Evolutionary conservation across 2,888 invertebrate genomes (phyloP), one percentile per base, ranked within the genome.

Genomic region (Rhingia campestris): DNA sequence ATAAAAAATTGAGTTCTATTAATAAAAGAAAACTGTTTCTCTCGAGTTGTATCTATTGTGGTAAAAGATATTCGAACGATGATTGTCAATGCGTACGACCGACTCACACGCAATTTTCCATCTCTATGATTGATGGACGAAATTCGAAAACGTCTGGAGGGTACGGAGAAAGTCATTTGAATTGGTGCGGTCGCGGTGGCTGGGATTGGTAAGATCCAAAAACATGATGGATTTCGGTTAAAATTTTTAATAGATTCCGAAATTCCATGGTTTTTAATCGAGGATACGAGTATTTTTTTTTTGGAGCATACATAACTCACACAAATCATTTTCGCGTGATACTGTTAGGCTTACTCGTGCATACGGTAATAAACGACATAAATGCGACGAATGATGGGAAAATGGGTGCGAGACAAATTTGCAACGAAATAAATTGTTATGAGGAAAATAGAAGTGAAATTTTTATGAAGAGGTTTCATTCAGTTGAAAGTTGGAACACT

Each of bases 11-110:
- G 41, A 51, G 58, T 66, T 66, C 58, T 49, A 59, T 66, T 51
- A 75, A 66, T 66, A 63, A 54, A 64, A 51, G 22, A 37, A 63
- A 64, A 39, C 22, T 32, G 43, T 14, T 30, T 49, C 30, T 30
- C 30, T 0, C 12, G 14, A 2, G 3, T 47, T 47, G 9, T 41
- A 41, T 12, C 7, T 22, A 6, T 30, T 9, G n/a, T 30, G 41
- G 47, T 12, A 14, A 7, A 37, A 54, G 12, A 41, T 41, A 45
- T 12, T 45, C 12, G 12, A 45, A 4, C 10, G 7, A 9, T 41
- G 41, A 58, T 14, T 58, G 58, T 41, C 39, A 30, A n/a, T 41
- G 32, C 32, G 30, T 32, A 22, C 22, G 5, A 58, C 35, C 6
- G 2, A 35, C 33, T 30, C 2, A 30, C 30, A 41, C 30, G 58